A percentile compares a stretch with the other conserved stretches of the same genome.
These are phyloP conservation scores for Chelon labrosus DNA, from an alignment of 2,797 vertebrate genomes.

Conservation along the genomic window DNA sequence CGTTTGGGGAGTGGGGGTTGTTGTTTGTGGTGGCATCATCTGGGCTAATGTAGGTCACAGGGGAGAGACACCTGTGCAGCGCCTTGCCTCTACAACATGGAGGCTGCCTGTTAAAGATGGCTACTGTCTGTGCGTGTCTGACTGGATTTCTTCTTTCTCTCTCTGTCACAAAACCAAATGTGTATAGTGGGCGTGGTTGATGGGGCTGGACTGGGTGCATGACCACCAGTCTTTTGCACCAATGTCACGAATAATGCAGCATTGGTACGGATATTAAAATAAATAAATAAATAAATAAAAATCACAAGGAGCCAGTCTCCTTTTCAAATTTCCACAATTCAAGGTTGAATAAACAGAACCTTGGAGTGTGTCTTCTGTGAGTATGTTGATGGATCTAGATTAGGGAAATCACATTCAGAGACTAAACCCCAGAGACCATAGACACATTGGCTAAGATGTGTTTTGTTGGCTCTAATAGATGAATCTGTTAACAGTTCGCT, in stretches of 20 bases:
- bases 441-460: background rate
- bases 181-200: conserved; percentile 21
- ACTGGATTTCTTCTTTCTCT: background rate
- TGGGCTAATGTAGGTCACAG: conserved; percentile 69
- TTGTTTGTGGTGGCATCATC: conserved; percentile 32
- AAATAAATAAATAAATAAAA: background rate
- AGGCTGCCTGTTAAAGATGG: conserved; percentile 64
- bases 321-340: conserved; percentile 5
- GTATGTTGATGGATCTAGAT: background rate
- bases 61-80: conserved; percentile 70
- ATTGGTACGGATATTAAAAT: background rate
- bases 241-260: conserved; percentile 7
- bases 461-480: conserved; percentile 1
- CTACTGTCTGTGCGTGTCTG: conserved; percentile 42
- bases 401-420: conserved; percentile 2
- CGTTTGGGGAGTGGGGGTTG: background rate
- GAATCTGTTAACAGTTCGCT: background rate
- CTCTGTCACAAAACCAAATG: conserved; percentile 5
- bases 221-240: conserved; percentile 12
- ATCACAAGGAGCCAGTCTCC: background rate
- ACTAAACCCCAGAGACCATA: background rate
- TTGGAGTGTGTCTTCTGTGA: conserved; percentile 10
- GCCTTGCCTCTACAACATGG: conserved; percentile 58
- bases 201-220: conserved; percentile 4
- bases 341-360: conserved; percentile 5